A percentile compares a stretch with the other conserved stretches of the same genome.
phyloP scores from a whole-genome alignment of 2,888 invertebrate species.

The Acrocyrtus sp. region DNA sequence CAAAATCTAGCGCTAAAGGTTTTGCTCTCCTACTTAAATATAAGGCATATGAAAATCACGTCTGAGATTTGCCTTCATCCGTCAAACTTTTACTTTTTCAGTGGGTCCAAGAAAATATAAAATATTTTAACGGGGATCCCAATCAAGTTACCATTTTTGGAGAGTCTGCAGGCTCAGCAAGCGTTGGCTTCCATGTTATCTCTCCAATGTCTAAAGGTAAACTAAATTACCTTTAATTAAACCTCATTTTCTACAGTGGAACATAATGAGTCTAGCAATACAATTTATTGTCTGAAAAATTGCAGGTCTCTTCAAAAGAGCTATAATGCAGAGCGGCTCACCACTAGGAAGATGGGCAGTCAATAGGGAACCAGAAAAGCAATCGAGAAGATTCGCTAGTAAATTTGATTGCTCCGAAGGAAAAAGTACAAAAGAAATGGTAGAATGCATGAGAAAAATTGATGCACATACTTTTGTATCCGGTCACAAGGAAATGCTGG shows the following conservation, averaged over 20 bases:
- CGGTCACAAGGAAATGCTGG: slow-evolving; percentile 52
- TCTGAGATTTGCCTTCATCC: too few species aligned
- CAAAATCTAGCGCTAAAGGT: slow-evolving; percentile 32
- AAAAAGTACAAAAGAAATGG: slow-evolving; percentile 51
- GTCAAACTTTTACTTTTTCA: not conserved
- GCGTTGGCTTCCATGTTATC: slow-evolving; percentile 51
- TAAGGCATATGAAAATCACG: too few species aligned
- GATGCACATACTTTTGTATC: slow-evolving; percentile 45
- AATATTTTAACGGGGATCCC: slow-evolving; percentile 45
- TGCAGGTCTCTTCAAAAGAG: slow-evolving; percentile 46
- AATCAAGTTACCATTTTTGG: slow-evolving; percentile 29
- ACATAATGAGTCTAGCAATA: not conserved
- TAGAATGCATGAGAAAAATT: slow-evolving; percentile 50
- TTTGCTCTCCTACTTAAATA: too few species aligned
- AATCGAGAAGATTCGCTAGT: slow-evolving; percentile 51
- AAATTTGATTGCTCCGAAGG: slow-evolving; percentile 55
- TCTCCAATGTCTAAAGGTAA: slow-evolving; percentile 53
- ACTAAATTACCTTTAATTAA: too few species aligned
- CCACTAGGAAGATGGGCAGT: slow-evolving; percentile 52
- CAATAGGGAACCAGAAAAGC: slow-evolving; percentile 50
- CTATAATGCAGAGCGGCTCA: slow-evolving; percentile 55
- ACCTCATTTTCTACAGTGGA: not conserved
- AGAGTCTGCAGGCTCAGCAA: slow-evolving; percentile 34
- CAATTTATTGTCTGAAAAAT: not conserved
- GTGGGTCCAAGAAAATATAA: slow-evolving; percentile 46